A percentile compares a stretch with the other conserved stretches of the same genome.
Conservation (phyloP, 2,113 vertebrate genomes). For the Tapirus terrestris region DNA sequence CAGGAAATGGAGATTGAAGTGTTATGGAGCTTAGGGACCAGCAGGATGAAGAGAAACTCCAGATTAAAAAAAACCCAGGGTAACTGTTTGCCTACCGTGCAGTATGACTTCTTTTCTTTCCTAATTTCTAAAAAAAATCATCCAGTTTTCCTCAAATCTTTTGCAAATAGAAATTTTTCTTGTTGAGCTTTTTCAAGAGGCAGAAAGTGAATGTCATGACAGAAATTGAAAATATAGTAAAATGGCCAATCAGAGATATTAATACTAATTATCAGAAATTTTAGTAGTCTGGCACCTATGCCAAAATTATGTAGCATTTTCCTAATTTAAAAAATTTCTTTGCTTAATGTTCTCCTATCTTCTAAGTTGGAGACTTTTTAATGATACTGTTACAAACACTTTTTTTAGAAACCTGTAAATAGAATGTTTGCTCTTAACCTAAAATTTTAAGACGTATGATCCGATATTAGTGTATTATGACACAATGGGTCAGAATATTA, state of each 20-base stretch:
- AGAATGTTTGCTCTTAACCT: constrained; percentile 30
- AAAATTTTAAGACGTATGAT: background rate
- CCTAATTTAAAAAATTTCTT: constrained; percentile 56
- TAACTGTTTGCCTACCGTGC: background rate
- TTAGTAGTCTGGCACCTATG: background rate
- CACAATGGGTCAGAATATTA: background rate
- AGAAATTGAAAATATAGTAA: constrained; percentile 48
- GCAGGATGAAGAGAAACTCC: constrained; percentile 22
- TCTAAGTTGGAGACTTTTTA: background rate
- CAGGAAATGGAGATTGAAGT: constrained; percentile 38
- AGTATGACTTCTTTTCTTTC: background rate
- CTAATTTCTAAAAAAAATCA: constrained; percentile 19
- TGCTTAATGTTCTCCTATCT: background rate
- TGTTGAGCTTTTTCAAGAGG: constrained; percentile 48
- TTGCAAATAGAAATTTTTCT: constrained; percentile 53
- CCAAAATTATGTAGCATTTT: constrained; percentile 47
- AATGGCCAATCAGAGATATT: background rate
- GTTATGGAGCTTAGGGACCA: constrained; percentile 6
- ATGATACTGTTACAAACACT: background rate
- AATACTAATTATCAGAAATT: constrained; percentile 28
- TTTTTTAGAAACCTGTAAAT: constrained; percentile 3
- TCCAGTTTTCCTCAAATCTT: background rate
- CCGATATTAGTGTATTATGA: background rate
- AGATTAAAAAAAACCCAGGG: constrained; percentile 25
- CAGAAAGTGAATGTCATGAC: constrained; percentile 39